Conservation (phyloP, 2,888 invertebrate species). For the Suillia variegata region DNA sequence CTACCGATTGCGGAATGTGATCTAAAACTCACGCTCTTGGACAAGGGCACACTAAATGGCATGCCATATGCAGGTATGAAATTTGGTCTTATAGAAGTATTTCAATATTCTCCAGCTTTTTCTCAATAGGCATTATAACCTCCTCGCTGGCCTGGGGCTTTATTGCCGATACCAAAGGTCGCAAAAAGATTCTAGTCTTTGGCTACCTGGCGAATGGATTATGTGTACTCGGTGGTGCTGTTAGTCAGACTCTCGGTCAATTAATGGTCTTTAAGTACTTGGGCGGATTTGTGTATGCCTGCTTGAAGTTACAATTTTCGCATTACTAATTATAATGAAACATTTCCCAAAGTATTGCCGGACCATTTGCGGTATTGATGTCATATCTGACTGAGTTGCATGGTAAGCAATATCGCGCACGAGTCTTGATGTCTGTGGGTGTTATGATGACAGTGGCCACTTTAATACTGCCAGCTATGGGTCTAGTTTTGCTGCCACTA, state of each 20-base stretch:
- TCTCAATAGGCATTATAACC: conserved; percentile 69
- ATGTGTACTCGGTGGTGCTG: conserved; percentile 67
- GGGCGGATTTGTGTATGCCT: conserved; percentile 73
- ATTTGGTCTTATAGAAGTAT: neutral
- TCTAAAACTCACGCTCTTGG: conserved; percentile 68
- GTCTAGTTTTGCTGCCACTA: conserved; percentile 73
- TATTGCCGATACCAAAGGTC: conserved; percentile 74
- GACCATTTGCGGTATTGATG: conserved; percentile 74
- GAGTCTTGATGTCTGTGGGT: conserved; percentile 69
- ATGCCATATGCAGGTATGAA: conserved; percentile 71
- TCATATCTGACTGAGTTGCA: conserved; percentile 78
- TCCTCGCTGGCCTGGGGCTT: conserved; percentile 79
- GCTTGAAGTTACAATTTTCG: neutral
- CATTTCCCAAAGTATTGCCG: conserved; percentile 68
- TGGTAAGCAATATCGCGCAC: conserved; percentile 67
- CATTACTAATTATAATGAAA: too few species aligned
- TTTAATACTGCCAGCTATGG: conserved; percentile 69
- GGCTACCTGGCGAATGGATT: conserved; percentile 69
- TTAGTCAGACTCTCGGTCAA: conserved; percentile 69
- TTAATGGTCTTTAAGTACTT: conserved; percentile 72
- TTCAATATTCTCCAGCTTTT: neutral
- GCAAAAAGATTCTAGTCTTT: conserved; percentile 70
- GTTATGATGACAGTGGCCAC: conserved; percentile 70
- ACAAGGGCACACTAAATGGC: conserved; percentile 74
- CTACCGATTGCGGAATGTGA: conserved; percentile 77